A percentile compares a stretch with the other conserved stretches of the same genome.
phyloP scores from a whole-genome alignment of 92 coral and sea anemone genomes.

The Umimayanthus chanpuru region DNA sequence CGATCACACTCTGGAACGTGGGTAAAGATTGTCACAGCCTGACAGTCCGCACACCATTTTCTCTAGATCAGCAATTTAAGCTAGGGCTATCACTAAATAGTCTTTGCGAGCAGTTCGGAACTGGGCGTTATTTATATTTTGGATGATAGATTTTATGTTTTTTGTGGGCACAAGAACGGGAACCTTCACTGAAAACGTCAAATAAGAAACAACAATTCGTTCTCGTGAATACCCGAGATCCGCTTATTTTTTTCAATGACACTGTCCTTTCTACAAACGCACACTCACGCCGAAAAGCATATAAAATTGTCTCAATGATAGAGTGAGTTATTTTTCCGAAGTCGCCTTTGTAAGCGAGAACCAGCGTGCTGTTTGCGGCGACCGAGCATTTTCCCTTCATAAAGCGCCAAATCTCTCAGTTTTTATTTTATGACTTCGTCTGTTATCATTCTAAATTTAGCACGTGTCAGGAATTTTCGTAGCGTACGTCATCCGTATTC shows the following conservation, averaged over 20 bases:
- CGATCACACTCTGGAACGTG: conserved; percentile 1
- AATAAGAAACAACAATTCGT: background rate
- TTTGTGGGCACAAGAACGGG: background rate
- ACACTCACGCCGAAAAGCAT: conserved; percentile 11
- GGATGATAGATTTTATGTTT: background rate
- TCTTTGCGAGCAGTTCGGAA: conserved; percentile 2
- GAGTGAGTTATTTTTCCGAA: background rate
- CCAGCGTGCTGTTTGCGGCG: background rate
- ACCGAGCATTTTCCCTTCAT: background rate
- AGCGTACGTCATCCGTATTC: conserved; percentile 4
- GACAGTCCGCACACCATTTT: background rate
- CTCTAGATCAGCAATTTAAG: background rate
- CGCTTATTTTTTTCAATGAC: background rate
- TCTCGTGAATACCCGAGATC: conserved; percentile 2
- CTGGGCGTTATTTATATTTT: background rate
- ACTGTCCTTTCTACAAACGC: background rate
- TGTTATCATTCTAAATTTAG: background rate
- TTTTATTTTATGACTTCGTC: background rate
- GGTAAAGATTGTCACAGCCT: background rate
- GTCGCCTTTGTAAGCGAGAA: conserved; percentile 8
- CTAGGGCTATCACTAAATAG: too few species aligned
- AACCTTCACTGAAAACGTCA: background rate
- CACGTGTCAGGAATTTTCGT: background rate
- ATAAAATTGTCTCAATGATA: conserved; percentile 22
- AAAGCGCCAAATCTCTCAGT: background rate